These are phyloP conservation scores for Melangyna quadrimaculata DNA, from an alignment of 2,888 invertebrate genomes.

Conservation along the genomic window DNA sequence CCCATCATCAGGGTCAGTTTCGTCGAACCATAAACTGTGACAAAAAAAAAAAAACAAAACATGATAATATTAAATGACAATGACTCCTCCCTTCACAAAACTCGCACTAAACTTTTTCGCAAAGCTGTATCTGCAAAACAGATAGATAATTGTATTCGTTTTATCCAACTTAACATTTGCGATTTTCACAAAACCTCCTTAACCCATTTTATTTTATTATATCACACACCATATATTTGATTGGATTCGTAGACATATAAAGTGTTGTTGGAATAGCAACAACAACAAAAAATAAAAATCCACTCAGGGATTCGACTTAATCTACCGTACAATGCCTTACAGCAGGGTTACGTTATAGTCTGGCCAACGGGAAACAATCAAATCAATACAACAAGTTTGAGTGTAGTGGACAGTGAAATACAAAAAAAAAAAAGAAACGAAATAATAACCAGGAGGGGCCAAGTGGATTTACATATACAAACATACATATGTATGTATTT, in stretches of 20 bases:
- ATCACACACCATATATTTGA: slow-evolving; percentile 37
- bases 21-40: not conserved
- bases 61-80: not conserved
- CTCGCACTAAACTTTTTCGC: not conserved
- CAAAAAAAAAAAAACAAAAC: not conserved
- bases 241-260: slow-evolving; percentile 46
- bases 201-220: slow-evolving; percentile 45
- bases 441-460: slow-evolving; percentile 48
- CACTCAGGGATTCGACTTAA: slow-evolving; percentile 49
- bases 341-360: slow-evolving; percentile 13
- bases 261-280: slow-evolving; percentile 26
- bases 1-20: not conserved
- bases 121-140: not conserved
- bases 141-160: slow-evolving; percentile 16
- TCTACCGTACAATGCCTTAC: slow-evolving; percentile 39
- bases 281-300: not conserved
- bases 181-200: slow-evolving; percentile 51
- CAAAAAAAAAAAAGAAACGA: slow-evolving; percentile 14
- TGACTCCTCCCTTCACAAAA: not conserved
- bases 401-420: slow-evolving; percentile 36
- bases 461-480: slow-evolving; percentile 66
- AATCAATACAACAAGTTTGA: slow-evolving; percentile 62
- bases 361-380: slow-evolving; percentile 63
- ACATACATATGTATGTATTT: too few relatives aligned
- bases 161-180: slow-evolving; percentile 29